Evolutionary conservation across 2,888 invertebrate species (phyloP), one percentile per base, ranked within the genome.

Genomic region (Cephus pygmeus): DNA sequence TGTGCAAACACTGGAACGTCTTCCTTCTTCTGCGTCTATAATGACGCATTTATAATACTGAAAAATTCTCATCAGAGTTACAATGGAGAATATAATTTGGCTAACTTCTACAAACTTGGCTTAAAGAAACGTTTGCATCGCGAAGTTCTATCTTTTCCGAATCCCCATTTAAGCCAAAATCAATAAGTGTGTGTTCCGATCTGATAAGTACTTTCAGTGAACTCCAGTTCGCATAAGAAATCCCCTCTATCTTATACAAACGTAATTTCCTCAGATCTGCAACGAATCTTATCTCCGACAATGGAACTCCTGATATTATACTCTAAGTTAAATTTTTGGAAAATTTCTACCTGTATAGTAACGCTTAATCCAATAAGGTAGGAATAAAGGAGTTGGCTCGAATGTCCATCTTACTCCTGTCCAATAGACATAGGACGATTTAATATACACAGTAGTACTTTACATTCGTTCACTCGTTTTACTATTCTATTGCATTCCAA

Each of bases 101-200:
- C 23, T 1, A 56, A 56, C 56, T 56, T 56, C 23, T 23, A 56
- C 56, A 56, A 56, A 56, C 15, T 56, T 56, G 56, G 9, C 56
- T 56, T 56, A 9, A 71, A 71, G 71, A 71, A 31, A 71, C 15
- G 12, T 33, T 71, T 71, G 71, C 71, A 71, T 71, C 71, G 15
- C 31, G 4, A 33, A 71, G 31, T 71, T 71, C 31, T 71, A 71
- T 33, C 74, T 69, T 34, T 11, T 4, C 12, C 69, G 69, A 30
- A 71, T 31, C 74, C 75, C 74, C 76, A 34, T 73, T 69, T 78
- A 34, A 71, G 75, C 68, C 31, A 71, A 78, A 78, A 71, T 40
- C 76, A 80, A 80, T 82, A 80, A 77, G 81, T 76, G 78, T 77
- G 79, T 77, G 77, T 75, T 73, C 79, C 79, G 81, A 82, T 82